Evolutionary conservation across 2,888 invertebrate species (phyloP), one percentile per base, ranked within the genome.

Genomic region (Drosophila melanosoma): DNA sequence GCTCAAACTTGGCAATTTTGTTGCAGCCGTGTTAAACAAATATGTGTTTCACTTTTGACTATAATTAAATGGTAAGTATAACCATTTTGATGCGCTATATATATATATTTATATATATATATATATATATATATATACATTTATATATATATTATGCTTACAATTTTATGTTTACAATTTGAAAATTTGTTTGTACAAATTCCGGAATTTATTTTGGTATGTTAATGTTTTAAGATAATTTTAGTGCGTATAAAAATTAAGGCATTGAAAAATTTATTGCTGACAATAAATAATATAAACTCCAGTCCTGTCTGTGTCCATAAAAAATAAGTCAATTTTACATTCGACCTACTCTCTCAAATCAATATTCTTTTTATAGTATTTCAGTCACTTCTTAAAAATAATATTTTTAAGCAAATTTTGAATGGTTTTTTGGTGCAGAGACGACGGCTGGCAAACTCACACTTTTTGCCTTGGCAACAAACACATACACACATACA

Each of bases 381-480:
- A 15, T 15, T 45, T 45, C 15, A 8, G 45, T 7, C 23, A 3
- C 45, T 23, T 23, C 8, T 23, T 2, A 23, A 45, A 45, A 45
- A 45, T 45, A 45, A 45, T 45, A 15, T 15, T 23, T 15, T 23
- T 17, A 40, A 38, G 38, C 35, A 58, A 62, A 60, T 40, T 60
- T 40, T 7, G 20, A 51, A 15, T 48, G 69, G 60, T 54, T 83
- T 83, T 69, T 66, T 32, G 64, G 57, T 52, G 61, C 35, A 59
- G 26, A 60, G 20, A 42, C 40, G n/a, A 20, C 11, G 42, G n/a
- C 52, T 35, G 66, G 54, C 67, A 71, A 71, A 61, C 76, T 70
- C 68, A 72, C 63, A 68, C 76, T 68, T 80, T 75, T 69, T 69
- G 65, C 70, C 68, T 81, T 80, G 79, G 61, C 52, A 78, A 62